phyloP scores from a whole-genome alignment of 2,888 invertebrate species.

The Onchidella celtica region DNA sequence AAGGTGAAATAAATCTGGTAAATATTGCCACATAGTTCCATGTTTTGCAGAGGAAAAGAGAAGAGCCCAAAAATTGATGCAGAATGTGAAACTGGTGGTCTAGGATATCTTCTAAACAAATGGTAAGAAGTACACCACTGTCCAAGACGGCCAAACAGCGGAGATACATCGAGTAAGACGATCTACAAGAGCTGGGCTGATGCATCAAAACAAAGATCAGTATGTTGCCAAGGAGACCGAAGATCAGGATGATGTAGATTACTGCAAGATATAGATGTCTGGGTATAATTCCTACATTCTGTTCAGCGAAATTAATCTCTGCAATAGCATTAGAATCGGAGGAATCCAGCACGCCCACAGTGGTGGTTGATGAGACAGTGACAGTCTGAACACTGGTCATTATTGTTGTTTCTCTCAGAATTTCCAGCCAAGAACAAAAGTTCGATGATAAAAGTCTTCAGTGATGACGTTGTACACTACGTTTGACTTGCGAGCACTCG shows the following conservation, averaged over 20 bases:
- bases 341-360: no score
- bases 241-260: not conserved
- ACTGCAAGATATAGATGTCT: not conserved
- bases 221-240: not conserved
- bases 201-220: constrained; percentile 4
- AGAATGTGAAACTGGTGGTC: not conserved
- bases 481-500: no score
- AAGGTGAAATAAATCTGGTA: not conserved
- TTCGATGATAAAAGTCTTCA: no score
- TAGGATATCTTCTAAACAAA: not conserved
- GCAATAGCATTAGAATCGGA: no score
- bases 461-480: no score
- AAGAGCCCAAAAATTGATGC: not conserved
- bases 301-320: no score
- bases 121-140: not conserved
- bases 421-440: no score
- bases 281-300: not conserved
- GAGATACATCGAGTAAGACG: constrained; percentile 8
- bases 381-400: no score
- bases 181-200: not conserved
- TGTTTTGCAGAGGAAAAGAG: not conserved
- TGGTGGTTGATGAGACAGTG: no score
- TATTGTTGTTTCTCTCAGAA: no score
- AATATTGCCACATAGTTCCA: not conserved
- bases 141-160: not conserved